Base-by-base conservation (phyloP, 2,888 invertebrate genomes). In the Tanypteryx hageni region DNA sequence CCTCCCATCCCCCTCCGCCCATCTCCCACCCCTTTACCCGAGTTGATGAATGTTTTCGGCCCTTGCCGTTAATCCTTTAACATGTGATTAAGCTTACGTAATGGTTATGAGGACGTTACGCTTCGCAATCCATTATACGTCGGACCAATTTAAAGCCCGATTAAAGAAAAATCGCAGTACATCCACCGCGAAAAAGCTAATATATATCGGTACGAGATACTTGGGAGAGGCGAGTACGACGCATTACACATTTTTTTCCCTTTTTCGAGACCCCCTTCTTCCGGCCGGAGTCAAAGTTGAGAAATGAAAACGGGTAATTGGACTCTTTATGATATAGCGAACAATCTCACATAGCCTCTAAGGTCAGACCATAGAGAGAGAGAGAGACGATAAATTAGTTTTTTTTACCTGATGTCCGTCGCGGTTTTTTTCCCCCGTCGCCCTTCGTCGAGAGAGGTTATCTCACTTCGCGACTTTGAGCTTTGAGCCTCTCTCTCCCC, bases 81-180 rank as follows among this genome's bases (percentile, higher is more conserved):
- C 89, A 44, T 89, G 89, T 89, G 89, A 89, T 89, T 89, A 89
- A 89, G 64, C 44, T 64, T 89, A 56, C 89, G 89, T 89, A 89
- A 89, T 89, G 89, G 64, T 68, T 44, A 89, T 44, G 61, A 64
- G 31, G 64, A 89, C 89, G 64, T 68, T 89, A 64, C 58, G 44
- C 64, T 68, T 89, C 16, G 89, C 89, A 89, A 89, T 89, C 89
- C 89, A 89, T 89, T 64, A 89, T 64, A 18, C 59, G 27, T 89
- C 64, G 89, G 89, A 89, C 89, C 89, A 89, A 89, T 89, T 89
- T 89, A 44, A 64, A 89, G 89, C 44, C 64, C 89, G 89, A 89
- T 64, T 89, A 89, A 89, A 31, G 64, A 89, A 89, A 89, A 64
- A 89, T 89, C 89, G 89, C 27, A 64, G 89, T 64, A 89, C 68